Evolutionary conservation across 2,797 vertebrate species (phyloP), one percentile per base, ranked within the genome.

Genomic region (Myotis pilosus): DNA sequence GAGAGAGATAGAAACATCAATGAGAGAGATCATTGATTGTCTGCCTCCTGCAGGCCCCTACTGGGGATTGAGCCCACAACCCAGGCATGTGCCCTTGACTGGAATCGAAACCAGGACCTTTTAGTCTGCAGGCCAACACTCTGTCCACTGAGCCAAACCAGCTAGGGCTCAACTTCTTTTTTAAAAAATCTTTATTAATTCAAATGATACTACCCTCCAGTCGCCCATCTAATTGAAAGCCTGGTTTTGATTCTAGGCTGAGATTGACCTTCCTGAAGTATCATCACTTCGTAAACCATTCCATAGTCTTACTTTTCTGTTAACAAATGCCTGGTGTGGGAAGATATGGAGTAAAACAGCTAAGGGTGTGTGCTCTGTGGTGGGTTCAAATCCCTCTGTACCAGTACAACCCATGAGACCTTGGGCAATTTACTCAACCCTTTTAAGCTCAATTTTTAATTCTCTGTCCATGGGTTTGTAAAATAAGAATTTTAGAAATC

Each of bases 401-500:
- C 23, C 20, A 7, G 19, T 47, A 30, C 28, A 49, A 76, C 2
- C 36, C 66, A 55, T n/a, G 78, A 13, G 71, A 74, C 20, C 16
- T n/a, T 74, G n/a, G 55, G 69, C 15, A 74, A 85, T 25, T 75
- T 62, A 78, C 13, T 92, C 71, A 94, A 25, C 23, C 5, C 16
- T 57, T 25, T 53, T 75, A 82, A 84, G 36, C 22, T 72, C 60
- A 23, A 68, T 51, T 76, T 76, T 81, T 85, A 89, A 38, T 19
- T 76, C 30, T 71, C 60, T 81, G 36, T 33, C 64, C 16, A 36
- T 76, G 51, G 33, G 11, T 93, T 84, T 87, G 19, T 89, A 38
- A 93, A 96, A 89, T 51, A 62, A 33, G 7, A 89, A 51, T 72
- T 92, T 84, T 72, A 93, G 44, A 85, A 89, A 72, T 62, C 38